These are phyloP conservation scores for Falco novaeseelandiae DNA, from an alignment of 2,797 vertebrate species.

Conservation along the genomic window DNA sequence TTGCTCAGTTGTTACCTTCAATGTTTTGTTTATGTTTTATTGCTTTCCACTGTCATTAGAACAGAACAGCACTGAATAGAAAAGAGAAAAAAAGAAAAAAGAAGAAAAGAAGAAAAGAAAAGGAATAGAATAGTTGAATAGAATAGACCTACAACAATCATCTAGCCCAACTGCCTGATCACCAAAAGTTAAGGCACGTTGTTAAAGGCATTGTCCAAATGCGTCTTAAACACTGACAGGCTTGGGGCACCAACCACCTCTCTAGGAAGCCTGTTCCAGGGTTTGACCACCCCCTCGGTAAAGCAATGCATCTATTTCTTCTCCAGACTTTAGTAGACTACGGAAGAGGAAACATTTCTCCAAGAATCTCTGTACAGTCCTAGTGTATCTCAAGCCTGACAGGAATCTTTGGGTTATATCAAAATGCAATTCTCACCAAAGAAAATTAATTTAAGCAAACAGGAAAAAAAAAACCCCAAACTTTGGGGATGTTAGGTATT, in stretches of 20 bases:
- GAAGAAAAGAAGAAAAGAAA: not conserved
- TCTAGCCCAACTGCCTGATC: not conserved
- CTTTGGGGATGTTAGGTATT: not conserved
- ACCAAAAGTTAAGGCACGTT: not conserved
- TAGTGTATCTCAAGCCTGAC: not conserved
- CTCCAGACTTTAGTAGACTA: not conserved
- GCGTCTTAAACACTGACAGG: not conserved
- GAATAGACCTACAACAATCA: accelerated
- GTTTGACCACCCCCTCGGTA: not conserved
- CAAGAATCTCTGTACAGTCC: not conserved
- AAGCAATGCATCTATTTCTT: not conserved
- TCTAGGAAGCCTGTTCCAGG: not conserved
- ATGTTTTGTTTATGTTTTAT: not conserved
- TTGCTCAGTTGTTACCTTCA: not conserved
- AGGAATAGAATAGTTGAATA: not conserved
- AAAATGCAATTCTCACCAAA: not conserved
- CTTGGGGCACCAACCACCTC: not conserved
- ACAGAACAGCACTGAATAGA: not conserved
- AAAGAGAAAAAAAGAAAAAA: too few relatives aligned
- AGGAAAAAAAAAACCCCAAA: not conserved
- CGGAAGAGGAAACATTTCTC: not conserved
- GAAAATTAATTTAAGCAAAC: not conserved
- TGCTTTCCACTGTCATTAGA: not conserved
- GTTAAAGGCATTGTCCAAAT: not conserved
- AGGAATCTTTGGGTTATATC: not conserved